Evolutionary conservation across 2,888 invertebrate species (phyloP).

Genomic region (Trichogramma dendrolimi): DNA sequence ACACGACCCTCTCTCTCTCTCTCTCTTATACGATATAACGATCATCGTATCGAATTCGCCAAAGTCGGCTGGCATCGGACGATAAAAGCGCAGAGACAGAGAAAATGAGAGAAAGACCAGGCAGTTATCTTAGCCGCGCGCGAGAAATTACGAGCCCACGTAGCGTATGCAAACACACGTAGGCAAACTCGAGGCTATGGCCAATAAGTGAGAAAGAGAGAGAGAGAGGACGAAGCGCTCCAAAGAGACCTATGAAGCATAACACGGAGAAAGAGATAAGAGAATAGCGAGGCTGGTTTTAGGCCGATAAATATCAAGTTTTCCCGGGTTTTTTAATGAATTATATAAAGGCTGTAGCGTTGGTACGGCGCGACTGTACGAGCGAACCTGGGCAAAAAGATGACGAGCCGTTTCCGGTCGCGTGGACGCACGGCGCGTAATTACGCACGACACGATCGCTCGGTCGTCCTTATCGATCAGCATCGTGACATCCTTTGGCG

Average conservation of each 20-base stretch:
- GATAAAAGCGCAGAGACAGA: too few species aligned
- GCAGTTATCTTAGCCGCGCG: slow-evolving; percentile 12
- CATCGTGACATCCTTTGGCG: neutral
- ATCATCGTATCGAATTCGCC: too few species aligned
- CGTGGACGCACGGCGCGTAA: slow-evolving; percentile 32
- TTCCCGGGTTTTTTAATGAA: too few species aligned
- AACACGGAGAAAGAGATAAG: too few species aligned
- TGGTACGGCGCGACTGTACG: too few species aligned
- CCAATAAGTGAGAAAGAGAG: neutral
- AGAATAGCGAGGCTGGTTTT: too few species aligned
- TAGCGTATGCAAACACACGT: slow-evolving; percentile 14
- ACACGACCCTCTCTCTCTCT: neutral
- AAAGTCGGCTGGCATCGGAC: too few species aligned
- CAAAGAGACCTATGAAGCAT: too few species aligned
- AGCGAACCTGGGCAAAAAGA: neutral
- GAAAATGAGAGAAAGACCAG: too few species aligned
- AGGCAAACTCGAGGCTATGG: neutral
- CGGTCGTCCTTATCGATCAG: slow-evolving; percentile 10
- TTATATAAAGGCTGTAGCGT: too few species aligned
- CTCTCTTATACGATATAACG: neutral
- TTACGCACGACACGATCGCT: slow-evolving; percentile 18
- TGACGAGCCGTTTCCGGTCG: slow-evolving; percentile 33
- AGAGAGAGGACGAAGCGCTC: neutral
- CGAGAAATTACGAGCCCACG: neutral
- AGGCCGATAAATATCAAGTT: too few species aligned